Conservation (phyloP, 2,113 vertebrate genomes). For the Leptosomus discolor region DNA sequence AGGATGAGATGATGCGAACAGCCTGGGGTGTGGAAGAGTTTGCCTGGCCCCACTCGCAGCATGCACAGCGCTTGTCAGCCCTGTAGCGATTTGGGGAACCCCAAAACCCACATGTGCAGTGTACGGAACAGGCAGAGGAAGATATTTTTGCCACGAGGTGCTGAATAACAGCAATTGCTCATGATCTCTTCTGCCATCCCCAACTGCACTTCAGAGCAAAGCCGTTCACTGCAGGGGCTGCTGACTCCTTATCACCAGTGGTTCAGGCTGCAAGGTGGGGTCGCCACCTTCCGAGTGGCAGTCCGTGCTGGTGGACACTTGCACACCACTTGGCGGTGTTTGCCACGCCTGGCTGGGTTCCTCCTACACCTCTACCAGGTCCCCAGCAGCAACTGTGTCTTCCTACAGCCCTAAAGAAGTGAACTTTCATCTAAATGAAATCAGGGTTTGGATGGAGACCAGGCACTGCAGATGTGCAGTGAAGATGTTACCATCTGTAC, state of each 20-base stretch:
- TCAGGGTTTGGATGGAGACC: background rate
- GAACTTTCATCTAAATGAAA: background rate
- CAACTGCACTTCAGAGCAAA: background rate
- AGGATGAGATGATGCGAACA: background rate
- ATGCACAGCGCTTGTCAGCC: background rate
- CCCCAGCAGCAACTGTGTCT: background rate
- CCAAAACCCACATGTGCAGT: background rate
- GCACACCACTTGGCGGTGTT: fast-evolving
- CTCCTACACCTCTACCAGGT: background rate
- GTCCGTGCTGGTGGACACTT: background rate
- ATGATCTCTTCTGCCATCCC: background rate
- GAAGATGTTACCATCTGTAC: background rate
- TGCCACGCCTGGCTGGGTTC: background rate
- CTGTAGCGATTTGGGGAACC: background rate
- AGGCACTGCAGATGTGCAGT: background rate
- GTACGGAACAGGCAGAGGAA: background rate
- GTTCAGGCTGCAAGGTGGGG: background rate
- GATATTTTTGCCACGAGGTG: background rate
- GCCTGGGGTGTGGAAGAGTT: background rate
- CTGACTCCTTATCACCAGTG: background rate
- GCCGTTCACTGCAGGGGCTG: background rate
- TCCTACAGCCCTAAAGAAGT: background rate
- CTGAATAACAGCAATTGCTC: background rate
- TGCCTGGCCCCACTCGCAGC: background rate
- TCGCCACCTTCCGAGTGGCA: background rate